Evolutionary conservation across 2,888 invertebrate species (phyloP).

Genomic region (Nipponacmea schrenckii): DNA sequence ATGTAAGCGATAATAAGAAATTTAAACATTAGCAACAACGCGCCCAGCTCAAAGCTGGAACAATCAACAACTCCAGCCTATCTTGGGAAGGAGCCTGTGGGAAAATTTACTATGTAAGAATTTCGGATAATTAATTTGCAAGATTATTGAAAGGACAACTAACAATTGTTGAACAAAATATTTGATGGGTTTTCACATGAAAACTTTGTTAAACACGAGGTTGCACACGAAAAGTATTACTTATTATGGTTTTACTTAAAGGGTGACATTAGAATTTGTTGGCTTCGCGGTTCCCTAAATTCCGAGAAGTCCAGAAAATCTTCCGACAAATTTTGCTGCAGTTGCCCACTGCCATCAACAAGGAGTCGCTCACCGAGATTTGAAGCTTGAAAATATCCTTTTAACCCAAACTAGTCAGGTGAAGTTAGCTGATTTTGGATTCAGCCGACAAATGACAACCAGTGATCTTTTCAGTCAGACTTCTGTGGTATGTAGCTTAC

Average conservation of each 20-base stretch:
- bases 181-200: background rate
- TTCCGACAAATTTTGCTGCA: slow-evolving; percentile 7
- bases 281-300: background rate
- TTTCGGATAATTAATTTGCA: background rate
- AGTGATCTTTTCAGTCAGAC: background rate
- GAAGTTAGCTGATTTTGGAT: slow-evolving; percentile 7
- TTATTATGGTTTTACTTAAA: background rate
- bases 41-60: background rate
- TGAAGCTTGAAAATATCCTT: slow-evolving; percentile 1
- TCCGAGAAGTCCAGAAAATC: slow-evolving; percentile 5
- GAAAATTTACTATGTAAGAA: background rate
- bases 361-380: slow-evolving; percentile 4
- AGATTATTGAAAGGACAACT: background rate
- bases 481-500: slow-evolving; percentile 7
- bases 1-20: background rate
- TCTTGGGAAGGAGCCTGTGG: slow-evolving; percentile 6
- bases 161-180: background rate
- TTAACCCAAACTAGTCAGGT: background rate
- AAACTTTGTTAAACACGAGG: background rate
- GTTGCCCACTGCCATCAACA: slow-evolving; percentile 4
- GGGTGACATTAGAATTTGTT: slow-evolving; percentile 2
- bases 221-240: background rate
- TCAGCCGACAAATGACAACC: slow-evolving; percentile 7
- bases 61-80: background rate
- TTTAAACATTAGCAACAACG: background rate